Evolutionary conservation across 2,888 invertebrate genomes (phyloP).

Genomic region (Nephrocerus scutellatus): DNA sequence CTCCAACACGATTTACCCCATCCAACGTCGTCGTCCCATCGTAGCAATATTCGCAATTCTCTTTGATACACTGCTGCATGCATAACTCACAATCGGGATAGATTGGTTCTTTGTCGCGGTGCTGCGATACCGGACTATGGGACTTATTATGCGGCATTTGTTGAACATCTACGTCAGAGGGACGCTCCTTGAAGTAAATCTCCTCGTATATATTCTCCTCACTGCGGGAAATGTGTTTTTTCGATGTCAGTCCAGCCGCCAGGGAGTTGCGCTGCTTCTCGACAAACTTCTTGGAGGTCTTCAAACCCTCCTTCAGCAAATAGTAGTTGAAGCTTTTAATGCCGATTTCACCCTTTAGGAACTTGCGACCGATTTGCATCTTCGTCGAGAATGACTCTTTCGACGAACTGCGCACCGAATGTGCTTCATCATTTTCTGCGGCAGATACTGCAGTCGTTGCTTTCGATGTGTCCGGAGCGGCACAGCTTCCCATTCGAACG

Average conservation of each 20-base stretch:
- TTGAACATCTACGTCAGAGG: constrained; percentile 29
- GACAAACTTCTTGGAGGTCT: constrained; percentile 42
- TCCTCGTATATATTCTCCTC: constrained; percentile 48
- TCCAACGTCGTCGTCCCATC: constrained; percentile 12
- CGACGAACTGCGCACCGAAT: constrained; percentile 30
- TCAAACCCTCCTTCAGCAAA: constrained; percentile 45
- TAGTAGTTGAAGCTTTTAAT: constrained; percentile 49
- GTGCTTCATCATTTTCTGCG: constrained; percentile 30
- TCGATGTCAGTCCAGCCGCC: constrained; percentile 18
- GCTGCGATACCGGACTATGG: constrained; percentile 10
- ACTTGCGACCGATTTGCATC: constrained; percentile 45
- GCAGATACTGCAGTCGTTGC: constrained; percentile 1
- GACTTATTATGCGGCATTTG: constrained; percentile 12
- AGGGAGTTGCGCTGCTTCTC: constrained; percentile 36
- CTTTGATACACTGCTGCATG: constrained; percentile 43
- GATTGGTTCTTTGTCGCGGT: constrained; percentile 20
- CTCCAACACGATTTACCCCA: too few relatives aligned
- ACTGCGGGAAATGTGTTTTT: constrained; percentile 38
- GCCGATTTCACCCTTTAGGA: constrained; percentile 46
- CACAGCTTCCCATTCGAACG: constrained; percentile 19
- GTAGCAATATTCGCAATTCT: constrained; percentile 43
- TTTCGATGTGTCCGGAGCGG: too few relatives aligned
- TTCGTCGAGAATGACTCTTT: constrained; percentile 31
- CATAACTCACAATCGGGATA: constrained; percentile 44
- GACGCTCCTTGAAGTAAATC: constrained; percentile 43